These are phyloP conservation scores for Cantharis flavilabris DNA, from an alignment of 2,888 invertebrate genomes.

Conservation along the genomic window DNA sequence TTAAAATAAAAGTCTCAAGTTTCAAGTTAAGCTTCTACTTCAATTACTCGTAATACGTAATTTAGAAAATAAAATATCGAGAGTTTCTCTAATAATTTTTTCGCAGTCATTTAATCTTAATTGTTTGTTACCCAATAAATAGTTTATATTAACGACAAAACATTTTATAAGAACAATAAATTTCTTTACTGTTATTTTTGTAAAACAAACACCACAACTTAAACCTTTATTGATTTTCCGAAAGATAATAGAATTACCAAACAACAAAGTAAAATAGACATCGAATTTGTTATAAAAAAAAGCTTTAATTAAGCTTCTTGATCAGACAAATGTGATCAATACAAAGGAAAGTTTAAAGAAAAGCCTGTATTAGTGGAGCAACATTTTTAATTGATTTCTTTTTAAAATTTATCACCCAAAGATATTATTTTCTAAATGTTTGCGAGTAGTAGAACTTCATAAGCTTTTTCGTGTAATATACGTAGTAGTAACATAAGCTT, in stretches of 20 bases:
- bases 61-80: neutral
- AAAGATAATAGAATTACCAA: neutral
- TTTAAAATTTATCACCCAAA: neutral
- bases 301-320: neutral
- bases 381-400: neutral
- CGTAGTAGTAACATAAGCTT: neutral
- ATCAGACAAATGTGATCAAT: neutral
- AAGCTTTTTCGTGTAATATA: conserved; percentile 11
- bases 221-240: neutral
- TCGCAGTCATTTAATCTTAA: neutral
- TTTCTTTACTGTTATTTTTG: neutral
- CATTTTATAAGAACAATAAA: neutral
- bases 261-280: neutral
- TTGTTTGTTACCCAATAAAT: neutral
- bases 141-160: neutral
- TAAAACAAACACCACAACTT: neutral
- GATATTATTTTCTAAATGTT: neutral
- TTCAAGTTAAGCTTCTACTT: neutral
- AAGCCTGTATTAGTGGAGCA: neutral
- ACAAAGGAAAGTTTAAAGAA: neutral
- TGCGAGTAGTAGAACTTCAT: neutral
- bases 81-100: neutral
- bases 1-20: neutral
- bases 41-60: neutral
- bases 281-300: neutral